Base-by-base conservation (phyloP, 37 sponge, comb jelly and placozoan species). In the Petrosia ficiformis region DNA sequence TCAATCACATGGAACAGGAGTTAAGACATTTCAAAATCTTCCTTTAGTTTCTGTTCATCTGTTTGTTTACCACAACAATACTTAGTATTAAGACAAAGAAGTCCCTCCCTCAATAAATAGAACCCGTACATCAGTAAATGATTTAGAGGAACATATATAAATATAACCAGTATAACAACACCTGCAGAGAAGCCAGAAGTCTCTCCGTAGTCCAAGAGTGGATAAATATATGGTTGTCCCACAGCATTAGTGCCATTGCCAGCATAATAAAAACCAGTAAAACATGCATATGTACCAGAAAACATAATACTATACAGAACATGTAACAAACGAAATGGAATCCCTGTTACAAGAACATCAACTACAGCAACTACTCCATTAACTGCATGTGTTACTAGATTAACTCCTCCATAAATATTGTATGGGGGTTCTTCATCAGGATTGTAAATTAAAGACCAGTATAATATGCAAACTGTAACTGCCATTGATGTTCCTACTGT, bases 241-340 rank as follows among this genome's bases (percentile, higher is more conserved):
- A 59, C 2, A 16, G 21, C 39, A 75, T 79, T 73, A 1, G 76
- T 89, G 0, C 91, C 91, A 75, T 56, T 52, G 3, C 79, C 67
- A 48, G 71, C 82, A 69, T 44, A 84, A 67, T 93, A 93, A 0
- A 93, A 67, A 0, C 77, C 79, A 57, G 79, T 68, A 78, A 93
- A 93, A 24, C 76, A 57, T 0, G 37, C 28, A 44, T 84, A 93
- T 1, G 61, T 42, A 31, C 31, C 39, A 0, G 75, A 74, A 68
- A 60, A 48, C 0, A 73, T 11, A 16, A 81, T 19, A 25, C 42
- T 44, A 34, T 74, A 78, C 31, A 76, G 35, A 32, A 83, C 52
- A 37, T 93, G 93, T 10, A 59, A 57, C 19, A 87, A 34, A 1
- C 82, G 57, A 21, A 84, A 44, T 22, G 74, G 73, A 3, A 77